Conservation (phyloP, 1,140 invertebrate species). For the Monochamus saltuarius region DNA sequence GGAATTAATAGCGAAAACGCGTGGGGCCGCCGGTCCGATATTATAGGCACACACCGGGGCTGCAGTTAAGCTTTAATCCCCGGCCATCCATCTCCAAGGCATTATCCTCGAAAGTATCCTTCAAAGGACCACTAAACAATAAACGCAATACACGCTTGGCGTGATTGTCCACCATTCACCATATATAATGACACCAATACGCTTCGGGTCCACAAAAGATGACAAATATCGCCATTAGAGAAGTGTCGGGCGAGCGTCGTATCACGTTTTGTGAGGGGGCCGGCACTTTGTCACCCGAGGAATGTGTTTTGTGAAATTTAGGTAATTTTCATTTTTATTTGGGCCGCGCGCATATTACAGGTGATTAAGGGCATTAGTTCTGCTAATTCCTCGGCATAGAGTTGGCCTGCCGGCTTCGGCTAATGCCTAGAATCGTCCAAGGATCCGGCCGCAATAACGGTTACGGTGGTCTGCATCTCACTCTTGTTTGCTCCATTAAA, state of each 20-base stretch:
- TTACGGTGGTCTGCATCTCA: too few relatives aligned
- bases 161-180: slow-evolving; percentile 18
- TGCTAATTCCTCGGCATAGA: too few relatives aligned
- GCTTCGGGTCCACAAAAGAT: slow-evolving; percentile 17
- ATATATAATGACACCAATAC: slow-evolving; percentile 18
- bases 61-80: slow-evolving; percentile 14
- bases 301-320: slow-evolving; percentile 17
- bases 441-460: too few relatives aligned
- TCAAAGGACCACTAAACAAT: slow-evolving; percentile 22
- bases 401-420: too few relatives aligned
- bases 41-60: too few relatives aligned
- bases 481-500: too few relatives aligned
- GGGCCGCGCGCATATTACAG: background rate
- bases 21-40: too few relatives aligned
- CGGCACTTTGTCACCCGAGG: slow-evolving; percentile 2
- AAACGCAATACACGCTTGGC: slow-evolving; percentile 19
- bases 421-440: too few relatives aligned
- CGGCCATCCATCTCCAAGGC: slow-evolving; percentile 8
- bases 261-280: background rate
- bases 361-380: slow-evolving; percentile 11
- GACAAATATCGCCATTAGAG: slow-evolving; percentile 19
- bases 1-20: too few relatives aligned
- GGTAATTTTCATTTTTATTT: slow-evolving; percentile 18
- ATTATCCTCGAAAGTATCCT: slow-evolving; percentile 16
- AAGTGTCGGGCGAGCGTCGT: slow-evolving; percentile 4